Conservation (phyloP, 2,797 vertebrate genomes). For the Botia kubotai region DNA sequence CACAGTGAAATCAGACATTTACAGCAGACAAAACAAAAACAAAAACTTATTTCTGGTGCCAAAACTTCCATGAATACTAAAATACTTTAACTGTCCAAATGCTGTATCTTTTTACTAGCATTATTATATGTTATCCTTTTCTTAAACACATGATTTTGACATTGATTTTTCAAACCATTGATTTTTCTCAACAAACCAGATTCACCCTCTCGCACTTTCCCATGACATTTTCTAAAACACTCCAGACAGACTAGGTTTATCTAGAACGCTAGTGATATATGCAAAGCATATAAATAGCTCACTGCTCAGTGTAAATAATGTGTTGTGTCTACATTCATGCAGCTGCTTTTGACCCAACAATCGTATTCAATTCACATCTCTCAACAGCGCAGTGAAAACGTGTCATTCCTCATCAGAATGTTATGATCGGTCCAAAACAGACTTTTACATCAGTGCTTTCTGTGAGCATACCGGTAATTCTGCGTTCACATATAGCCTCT, state of each 20-base stretch:
- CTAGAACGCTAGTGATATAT: slow-evolving; percentile 42
- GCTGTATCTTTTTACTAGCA: slow-evolving; percentile 17
- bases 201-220: neutral
- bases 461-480: no score
- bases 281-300: slow-evolving; percentile 73
- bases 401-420: no score
- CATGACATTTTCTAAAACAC: slow-evolving; percentile 19
- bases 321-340: no score
- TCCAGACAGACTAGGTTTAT: slow-evolving; percentile 42
- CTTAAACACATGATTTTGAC: slow-evolving; percentile 17
- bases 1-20: slow-evolving; percentile 19
- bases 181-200: neutral
- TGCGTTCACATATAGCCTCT: no score
- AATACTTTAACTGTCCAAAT: slow-evolving; percentile 35
- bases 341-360: no score
- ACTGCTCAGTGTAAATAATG: slow-evolving; percentile 23
- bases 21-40: slow-evolving; percentile 5
- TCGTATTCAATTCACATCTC: no score
- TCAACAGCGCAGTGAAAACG: no score
- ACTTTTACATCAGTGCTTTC: no score
- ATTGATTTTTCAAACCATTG: neutral
- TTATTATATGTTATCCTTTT: slow-evolving; percentile 24
- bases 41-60: slow-evolving; percentile 1
- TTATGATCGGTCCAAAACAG: no score
- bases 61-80: slow-evolving; percentile 14